These are phyloP conservation scores for Limanda limanda DNA, from an alignment of 2,113 vertebrate species.

Conservation along the genomic window DNA sequence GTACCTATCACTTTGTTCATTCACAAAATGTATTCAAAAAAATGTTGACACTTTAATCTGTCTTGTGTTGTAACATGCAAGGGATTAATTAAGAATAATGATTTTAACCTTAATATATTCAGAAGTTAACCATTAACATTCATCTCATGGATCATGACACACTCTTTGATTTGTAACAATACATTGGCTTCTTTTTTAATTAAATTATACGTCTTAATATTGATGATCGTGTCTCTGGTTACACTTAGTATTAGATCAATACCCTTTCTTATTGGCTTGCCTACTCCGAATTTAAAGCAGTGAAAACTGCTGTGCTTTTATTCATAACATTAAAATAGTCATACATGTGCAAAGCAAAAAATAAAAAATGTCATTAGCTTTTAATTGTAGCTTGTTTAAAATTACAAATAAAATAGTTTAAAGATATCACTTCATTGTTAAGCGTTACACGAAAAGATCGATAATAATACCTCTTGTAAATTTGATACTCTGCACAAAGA, in stretches of 20 bases:
- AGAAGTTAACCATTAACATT: background rate
- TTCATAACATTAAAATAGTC: background rate
- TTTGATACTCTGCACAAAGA: no score
- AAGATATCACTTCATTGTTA: no score
- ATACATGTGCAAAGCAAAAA: background rate
- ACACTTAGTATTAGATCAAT: background rate
- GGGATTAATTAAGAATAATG: background rate
- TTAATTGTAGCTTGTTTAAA: no score
- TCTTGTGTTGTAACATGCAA: background rate
- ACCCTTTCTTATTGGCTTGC: background rate
- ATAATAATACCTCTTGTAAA: no score
- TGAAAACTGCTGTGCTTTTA: background rate
- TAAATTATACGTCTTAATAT: no score
- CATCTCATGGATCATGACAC: background rate
- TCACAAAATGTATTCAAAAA: background rate
- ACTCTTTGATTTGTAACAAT: background rate
- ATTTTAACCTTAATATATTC: background rate
- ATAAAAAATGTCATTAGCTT: background rate
- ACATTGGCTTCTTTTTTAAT: background rate
- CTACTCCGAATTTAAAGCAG: background rate
- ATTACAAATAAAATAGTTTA: no score
- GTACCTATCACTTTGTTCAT: background rate
- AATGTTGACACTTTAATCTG: background rate
- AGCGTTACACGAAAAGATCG: no score
- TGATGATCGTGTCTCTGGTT: background rate